These are phyloP conservation scores for Bufo gargarizans DNA, from an alignment of 2,113 vertebrate species.

Conservation along the genomic window DNA sequence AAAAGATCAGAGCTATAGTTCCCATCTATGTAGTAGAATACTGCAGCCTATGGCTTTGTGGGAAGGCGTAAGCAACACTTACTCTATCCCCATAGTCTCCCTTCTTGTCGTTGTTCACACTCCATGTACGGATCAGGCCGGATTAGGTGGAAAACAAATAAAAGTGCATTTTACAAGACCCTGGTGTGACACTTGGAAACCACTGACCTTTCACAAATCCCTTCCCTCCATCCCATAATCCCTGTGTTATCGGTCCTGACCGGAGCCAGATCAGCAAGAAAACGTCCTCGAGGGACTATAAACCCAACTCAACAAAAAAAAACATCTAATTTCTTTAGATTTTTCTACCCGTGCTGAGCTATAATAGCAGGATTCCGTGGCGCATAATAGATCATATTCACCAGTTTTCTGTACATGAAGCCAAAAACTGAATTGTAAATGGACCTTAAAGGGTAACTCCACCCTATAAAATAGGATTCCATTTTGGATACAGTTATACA, in stretches of 20 bases:
- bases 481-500: background rate
- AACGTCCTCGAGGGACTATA: background rate
- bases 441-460: background rate
- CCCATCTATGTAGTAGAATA: background rate
- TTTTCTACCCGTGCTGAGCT: background rate
- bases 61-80: too few relatives aligned
- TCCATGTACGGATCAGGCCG: background rate
- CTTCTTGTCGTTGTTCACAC: background rate
- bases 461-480: background rate
- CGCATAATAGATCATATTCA: background rate
- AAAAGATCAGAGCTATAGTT: background rate
- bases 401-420: background rate
- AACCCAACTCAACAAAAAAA: background rate
- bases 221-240: background rate
- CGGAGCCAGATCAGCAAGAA: background rate
- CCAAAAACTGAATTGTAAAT: background rate
- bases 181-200: slow-evolving; percentile 7
- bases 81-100: background rate
- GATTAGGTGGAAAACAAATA: background rate
- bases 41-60: background rate
- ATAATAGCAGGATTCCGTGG: background rate
- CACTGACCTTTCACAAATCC: slow-evolving; percentile 18
- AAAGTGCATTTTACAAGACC: background rate
- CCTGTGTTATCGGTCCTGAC: background rate
- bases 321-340: background rate